Base-by-base conservation (phyloP, 2,888 invertebrate species). In the Cetonia aurata region DNA sequence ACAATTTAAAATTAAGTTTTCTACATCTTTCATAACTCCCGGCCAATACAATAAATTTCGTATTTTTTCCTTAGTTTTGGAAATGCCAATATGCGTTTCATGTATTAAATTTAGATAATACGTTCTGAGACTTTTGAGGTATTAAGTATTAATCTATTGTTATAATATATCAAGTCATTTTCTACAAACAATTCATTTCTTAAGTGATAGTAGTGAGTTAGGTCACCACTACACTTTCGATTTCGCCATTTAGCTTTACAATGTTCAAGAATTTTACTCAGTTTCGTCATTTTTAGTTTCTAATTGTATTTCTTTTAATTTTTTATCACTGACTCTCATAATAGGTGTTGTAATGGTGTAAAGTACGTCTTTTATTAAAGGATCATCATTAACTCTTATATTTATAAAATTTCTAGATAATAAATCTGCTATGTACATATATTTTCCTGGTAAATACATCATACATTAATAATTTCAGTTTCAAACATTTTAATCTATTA, bases 381-480 rank as follows among this genome's bases (percentile, higher is more conserved):
- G 37, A 42, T 69, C 69, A 52, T 69, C 62, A 31, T 50, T 31
- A 31, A 52, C 19, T 53, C 52, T 37, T 25, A 31, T 53, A n/a
- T 60, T 42, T 44, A 60, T 60, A 60, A 41, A 69, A 42, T 60
- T 60, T 42, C 60, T 60, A 12, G 69, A 69, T 44, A 69, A 13
- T n/a, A 57, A 10, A 41, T 60, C 60, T 37, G 69, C 69, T n/a
- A 50, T 62, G 33, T 69, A 59, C 69, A 60, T 53, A 41, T 69
- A 59, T 19, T 52, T 69, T 33, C 60, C 53, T 9, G 68, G 59
- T 46, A 48, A 44, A 19, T 46, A 60, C 4, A 13, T 55, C n/a
- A 37, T 55, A 55, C 2, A 55, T 33, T 12, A 55, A 10, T 8
- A 67, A 12, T 56, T 67, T 67, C 10, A 67, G n/a, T 42, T 42